Base-by-base conservation (phyloP, 2,113 vertebrate species). In the Mohoua ochrocephala region DNA sequence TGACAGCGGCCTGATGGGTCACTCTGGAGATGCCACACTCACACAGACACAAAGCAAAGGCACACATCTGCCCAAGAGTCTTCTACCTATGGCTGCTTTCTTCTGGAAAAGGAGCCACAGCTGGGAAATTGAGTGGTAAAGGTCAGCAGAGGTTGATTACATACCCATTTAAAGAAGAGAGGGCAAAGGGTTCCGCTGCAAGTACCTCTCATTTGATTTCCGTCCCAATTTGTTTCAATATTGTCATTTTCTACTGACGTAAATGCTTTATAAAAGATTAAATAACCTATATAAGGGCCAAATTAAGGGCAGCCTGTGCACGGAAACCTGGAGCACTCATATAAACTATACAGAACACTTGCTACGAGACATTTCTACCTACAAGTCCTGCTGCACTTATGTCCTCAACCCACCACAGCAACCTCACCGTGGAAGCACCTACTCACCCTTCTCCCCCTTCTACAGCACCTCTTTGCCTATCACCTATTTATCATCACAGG, bases 261-360 rank as follows among this genome's bases (percentile, higher is more conserved):
- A 87, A 94, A 30, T 71, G 74, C 21, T 70, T 82, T 53, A 95
- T 91, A 30, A 91, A 87, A 93, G 49, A 89, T 95, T 93, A 27
- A 97, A 82, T 61, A 63, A 63, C 39, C 30, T 67, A 56, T 53
- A 37, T 44, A 59, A 85, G 52, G 42, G 49, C 47, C 44, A 89
- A 42, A 67, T 71, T 56, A 84, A 89, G 84, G 57, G 52, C 77
- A 94, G 77, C 11, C 52, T 39, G 19, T 23, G 33, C 39, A 39
- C 28, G 70, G 76, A 56, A 56, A 9, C 21, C 57, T 41, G 24
- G 30, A 78, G 13, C 33, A 44, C 37, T 87, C 33, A 11, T 6
- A 39, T 19, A 80, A 88, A 85, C 20, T 57, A 5, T 6, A 49
- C 9, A 27, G 60, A 81, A 16, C n/a, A 67, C 52, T 60, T 56